Percentiles rank a stretch among this genome's conserved stretches.
phyloP scores from a whole-genome alignment of 2,797 vertebrate species.

The Menidia menidia region DNA sequence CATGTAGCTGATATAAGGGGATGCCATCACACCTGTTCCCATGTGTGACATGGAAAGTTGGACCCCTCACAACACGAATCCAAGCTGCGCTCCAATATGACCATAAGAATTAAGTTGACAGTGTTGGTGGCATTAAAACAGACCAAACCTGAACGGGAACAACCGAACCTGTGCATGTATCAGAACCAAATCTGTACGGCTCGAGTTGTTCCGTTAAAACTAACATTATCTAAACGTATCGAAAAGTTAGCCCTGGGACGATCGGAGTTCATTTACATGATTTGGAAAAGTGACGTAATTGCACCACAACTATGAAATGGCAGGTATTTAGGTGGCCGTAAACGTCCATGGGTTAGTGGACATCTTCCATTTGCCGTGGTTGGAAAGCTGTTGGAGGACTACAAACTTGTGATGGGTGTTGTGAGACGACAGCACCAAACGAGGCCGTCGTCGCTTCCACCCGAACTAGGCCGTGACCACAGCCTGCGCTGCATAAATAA shows the following conservation, averaged over 20 bases:
- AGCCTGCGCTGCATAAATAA: slow-evolving; percentile 84
- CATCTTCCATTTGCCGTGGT: slow-evolving; percentile 59
- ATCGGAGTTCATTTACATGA: slow-evolving; percentile 72
- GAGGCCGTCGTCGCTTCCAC: slow-evolving; percentile 80
- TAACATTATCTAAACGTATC: slow-evolving; percentile 23
- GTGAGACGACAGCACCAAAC: slow-evolving; percentile 73
- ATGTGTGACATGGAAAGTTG: slow-evolving; percentile 67
- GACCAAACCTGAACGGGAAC: slow-evolving; percentile 11
- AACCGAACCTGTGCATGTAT: slow-evolving; percentile 38
- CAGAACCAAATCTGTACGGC: slow-evolving; percentile 46
- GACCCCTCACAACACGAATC: slow-evolving; percentile 55
- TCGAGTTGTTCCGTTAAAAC: slow-evolving; percentile 22
- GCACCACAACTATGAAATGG: slow-evolving; percentile 70
- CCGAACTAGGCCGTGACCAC: slow-evolving; percentile 78
- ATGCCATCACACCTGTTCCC: slow-evolving; percentile 68
- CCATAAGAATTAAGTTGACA: slow-evolving; percentile 54
- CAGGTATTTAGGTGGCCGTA: slow-evolving; percentile 43
- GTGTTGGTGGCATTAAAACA: slow-evolving; percentile 13
- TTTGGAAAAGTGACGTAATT: slow-evolving; percentile 80
- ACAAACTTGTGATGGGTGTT: slow-evolving; percentile 77
- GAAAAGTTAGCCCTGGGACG: slow-evolving; percentile 64
- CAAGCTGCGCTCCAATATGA: slow-evolving; percentile 45
- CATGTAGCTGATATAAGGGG: slow-evolving; percentile 30
- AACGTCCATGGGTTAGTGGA: slow-evolving; percentile 36
- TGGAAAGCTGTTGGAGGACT: slow-evolving; percentile 51